Base-by-base conservation (phyloP, 2,888 invertebrate genomes). In the Agonopterix arenella region DNA sequence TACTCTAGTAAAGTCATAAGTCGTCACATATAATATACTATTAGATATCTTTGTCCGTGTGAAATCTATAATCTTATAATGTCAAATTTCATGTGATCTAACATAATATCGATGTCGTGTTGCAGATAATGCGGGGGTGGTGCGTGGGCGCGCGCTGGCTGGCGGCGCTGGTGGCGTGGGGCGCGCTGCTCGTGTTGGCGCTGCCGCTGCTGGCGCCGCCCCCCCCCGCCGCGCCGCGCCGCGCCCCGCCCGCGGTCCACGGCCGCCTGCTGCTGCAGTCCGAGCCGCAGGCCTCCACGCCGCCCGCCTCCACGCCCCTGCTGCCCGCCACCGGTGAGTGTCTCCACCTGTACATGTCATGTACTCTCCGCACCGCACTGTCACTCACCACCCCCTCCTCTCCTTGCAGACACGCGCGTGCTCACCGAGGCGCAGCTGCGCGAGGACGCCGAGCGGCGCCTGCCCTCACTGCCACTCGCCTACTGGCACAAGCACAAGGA, bases 401-500 rank as follows among this genome's bases (percentile, higher is more conserved):
- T 5, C 28, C 28, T 44, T 44, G n/a, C 65, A 11, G 80, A 82
- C 73, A 58, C 78, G 54, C 76, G 83, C 61, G 76, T 77, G 54
- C 76, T 80, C 50, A 89, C 92, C 48, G 96, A 97, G 73, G 94
- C 94, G 50, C 92, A 93, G 73, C 88, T 95, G 58, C 93, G 95
- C 48, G 92, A 92, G 51, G 95, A 96, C 70, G 94, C 96, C 51
- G 95, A 95, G 76, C 91, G 93, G 10, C 91, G 93, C 41, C 91
- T 96, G 70, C 96, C 97, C 4, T 96, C 95, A 61, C 89, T 97
- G 42, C 97, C 97, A 3, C 93, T 96, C 46, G 92, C 93, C 52
- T 96, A 96, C 79, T 97, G 96, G 96, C 93, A 93, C 73, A 93
- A 93, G 60, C 93, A 94, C 73, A 95, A 94, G 71, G 93, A 95